Evolutionary conservation across 1,140 invertebrate species (phyloP).

Genomic region (Drosophila persimilis): DNA sequence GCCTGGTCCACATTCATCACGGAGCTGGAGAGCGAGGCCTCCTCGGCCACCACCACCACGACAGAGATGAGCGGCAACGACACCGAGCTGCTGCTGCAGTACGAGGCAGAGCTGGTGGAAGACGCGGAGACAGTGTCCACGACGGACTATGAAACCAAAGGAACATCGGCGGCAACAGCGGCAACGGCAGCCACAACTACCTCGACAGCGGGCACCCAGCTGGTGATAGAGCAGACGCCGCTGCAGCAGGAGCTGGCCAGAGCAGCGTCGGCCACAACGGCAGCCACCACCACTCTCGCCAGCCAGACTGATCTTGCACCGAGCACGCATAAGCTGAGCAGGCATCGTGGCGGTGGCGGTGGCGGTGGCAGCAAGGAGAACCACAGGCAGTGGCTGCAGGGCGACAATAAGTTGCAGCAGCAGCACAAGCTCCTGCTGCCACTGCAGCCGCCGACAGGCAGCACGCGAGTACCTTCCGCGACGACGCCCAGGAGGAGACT

Average conservation of each 20-base stretch:
- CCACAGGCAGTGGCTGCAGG: conserved; percentile 35
- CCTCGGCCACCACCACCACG: conserved; percentile 32
- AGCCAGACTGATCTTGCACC: conserved; percentile 46
- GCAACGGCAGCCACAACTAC: conserved; percentile 43
- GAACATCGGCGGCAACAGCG: conserved; percentile 48
- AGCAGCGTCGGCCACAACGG: conserved; percentile 14
- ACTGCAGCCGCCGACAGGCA: conserved; percentile 16
- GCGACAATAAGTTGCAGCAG: conserved; percentile 26
- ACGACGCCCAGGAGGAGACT: conserved; percentile 4
- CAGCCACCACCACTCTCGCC: conserved; percentile 21
- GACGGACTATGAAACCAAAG: conserved; percentile 68
- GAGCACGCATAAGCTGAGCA: conserved; percentile 37
- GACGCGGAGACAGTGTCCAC: conserved; percentile 42
- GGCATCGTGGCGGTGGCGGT: conserved; percentile 24
- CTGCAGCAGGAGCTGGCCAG: conserved; percentile 40
- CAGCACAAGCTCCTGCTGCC: conserved; percentile 31
- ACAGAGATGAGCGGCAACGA: conserved; percentile 38
- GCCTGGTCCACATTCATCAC: conserved; percentile 64
- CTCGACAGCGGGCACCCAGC: conserved; percentile 44
- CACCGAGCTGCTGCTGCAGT: conserved; percentile 59
- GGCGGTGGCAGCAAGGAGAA: conserved; percentile 8
- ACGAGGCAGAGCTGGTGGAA: conserved; percentile 59
- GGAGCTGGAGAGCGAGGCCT: conserved; percentile 59
- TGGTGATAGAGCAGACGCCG: conserved; percentile 66
- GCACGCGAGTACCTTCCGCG: conserved; percentile 29